Conservation (phyloP, 2,888 invertebrate species). For the Drosophila borealis region DNA sequence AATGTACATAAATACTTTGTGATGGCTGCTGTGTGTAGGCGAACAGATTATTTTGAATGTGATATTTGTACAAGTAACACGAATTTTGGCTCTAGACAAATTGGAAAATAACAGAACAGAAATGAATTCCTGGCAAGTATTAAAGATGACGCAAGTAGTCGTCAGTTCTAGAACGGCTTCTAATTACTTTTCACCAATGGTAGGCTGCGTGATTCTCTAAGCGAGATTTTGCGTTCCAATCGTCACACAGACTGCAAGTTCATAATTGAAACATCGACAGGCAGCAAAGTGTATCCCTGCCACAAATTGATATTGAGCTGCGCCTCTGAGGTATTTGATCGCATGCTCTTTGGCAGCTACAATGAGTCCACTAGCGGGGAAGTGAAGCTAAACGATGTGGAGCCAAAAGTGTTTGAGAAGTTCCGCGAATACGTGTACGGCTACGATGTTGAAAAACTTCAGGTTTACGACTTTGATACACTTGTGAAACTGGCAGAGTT, state of each 20-base stretch:
- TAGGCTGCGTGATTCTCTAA: slow-evolving; percentile 2
- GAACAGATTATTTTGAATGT: neutral
- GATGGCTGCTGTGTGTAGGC: neutral
- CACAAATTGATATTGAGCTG: slow-evolving; percentile 43
- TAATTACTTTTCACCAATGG: neutral
- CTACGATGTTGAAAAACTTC: slow-evolving; percentile 1
- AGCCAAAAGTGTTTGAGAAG: slow-evolving; percentile 11
- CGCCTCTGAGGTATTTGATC: slow-evolving; percentile 47
- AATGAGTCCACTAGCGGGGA: slow-evolving; percentile 25
- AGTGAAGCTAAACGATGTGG: slow-evolving; percentile 31
- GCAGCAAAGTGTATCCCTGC: slow-evolving; percentile 20
- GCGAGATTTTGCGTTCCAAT: neutral
- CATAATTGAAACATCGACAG: neutral
- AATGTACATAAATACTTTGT: neutral
- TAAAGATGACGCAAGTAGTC: too few species aligned
- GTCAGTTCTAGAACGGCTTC: neutral
- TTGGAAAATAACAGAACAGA: neutral
- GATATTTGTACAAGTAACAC: neutral
- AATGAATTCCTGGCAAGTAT: slow-evolving; percentile 17
- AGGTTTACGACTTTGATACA: slow-evolving; percentile 3
- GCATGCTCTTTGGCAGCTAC: slow-evolving; percentile 44
- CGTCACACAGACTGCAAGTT: slow-evolving; percentile 15
- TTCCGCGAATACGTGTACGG: slow-evolving; percentile 15
- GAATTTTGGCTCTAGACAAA: neutral
- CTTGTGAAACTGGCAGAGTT: slow-evolving; percentile 10